Evolutionary conservation across 2,888 invertebrate genomes (phyloP).

Genomic region (Lochmaea capreae): DNA sequence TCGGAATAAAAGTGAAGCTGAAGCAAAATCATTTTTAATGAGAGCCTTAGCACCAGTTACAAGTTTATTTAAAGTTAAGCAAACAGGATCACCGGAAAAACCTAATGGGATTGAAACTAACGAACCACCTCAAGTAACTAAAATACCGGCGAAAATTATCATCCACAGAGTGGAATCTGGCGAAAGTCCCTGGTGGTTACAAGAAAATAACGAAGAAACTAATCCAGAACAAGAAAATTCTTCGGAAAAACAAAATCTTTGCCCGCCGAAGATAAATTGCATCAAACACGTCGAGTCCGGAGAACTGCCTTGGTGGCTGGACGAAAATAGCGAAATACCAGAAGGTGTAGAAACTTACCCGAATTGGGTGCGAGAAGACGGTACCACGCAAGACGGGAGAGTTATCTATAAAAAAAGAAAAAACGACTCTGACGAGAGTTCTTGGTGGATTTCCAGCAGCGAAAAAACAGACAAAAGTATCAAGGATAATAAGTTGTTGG

Average conservation of each 20-base stretch:
- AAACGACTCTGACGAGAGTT: conserved; percentile 53
- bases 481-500: conserved; percentile 44
- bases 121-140: neutral
- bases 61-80: conserved; percentile 73
- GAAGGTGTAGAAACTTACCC: conserved; percentile 70
- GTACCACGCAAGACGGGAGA: conserved; percentile 48
- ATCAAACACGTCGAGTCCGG: conserved; percentile 58
- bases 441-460: conserved; percentile 53
- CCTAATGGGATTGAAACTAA: conserved; percentile 60
- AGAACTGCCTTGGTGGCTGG: conserved; percentile 79
- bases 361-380: conserved; percentile 52
- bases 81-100: conserved; percentile 66
- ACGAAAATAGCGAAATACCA: conserved; percentile 75
- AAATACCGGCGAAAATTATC: conserved; percentile 62
- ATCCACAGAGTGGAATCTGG: conserved; percentile 70
- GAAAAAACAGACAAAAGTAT: conserved; percentile 46
- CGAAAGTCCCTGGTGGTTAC: conserved; percentile 74
- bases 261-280: neutral
- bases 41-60: conserved; percentile 81
- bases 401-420: conserved; percentile 44
- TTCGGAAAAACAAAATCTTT: neutral
- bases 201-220: conserved; percentile 49
- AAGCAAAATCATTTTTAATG: conserved; percentile 79
- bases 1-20: conserved; percentile 67
- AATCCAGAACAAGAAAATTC: conserved; percentile 5